phyloP scores from a whole-genome alignment of 2,113 vertebrate species.

The Bos indicus region DNA sequence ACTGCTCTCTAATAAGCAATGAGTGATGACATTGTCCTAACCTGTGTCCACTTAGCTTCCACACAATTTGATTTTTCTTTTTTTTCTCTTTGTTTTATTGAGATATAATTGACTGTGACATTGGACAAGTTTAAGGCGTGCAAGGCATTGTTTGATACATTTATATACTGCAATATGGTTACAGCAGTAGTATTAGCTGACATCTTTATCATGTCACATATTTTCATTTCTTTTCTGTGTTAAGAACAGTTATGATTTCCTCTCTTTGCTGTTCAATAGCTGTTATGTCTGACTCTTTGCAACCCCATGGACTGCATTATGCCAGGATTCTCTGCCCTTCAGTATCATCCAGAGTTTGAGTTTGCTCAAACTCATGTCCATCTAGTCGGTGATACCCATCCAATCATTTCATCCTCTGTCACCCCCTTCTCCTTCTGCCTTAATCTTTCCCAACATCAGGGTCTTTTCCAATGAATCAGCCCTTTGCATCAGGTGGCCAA shows the following conservation, averaged over 20 bases:
- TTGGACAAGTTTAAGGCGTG: neutral
- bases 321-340: neutral
- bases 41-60: neutral
- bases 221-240: neutral
- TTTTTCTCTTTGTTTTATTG: neutral
- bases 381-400: neutral
- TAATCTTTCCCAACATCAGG: neutral
- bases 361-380: neutral
- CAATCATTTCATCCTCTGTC: neutral
- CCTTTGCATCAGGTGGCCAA: neutral
- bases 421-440: neutral
- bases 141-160: neutral
- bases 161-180: neutral
- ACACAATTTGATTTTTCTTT: neutral
- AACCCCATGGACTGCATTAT: neutral
- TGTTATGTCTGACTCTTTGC: neutral
- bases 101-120: neutral
- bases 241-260: neutral
- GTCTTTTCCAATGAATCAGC: neutral
- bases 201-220: neutral
- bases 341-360: neutral
- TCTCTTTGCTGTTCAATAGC: neutral
- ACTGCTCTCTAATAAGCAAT: neutral
- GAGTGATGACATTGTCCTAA: too few relatives aligned
- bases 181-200: neutral